A percentile compares a stretch with the other conserved stretches of the same genome.
phyloP scores from a whole-genome alignment of 1,140 invertebrate species.

The Dendroctonus ponderosae region DNA sequence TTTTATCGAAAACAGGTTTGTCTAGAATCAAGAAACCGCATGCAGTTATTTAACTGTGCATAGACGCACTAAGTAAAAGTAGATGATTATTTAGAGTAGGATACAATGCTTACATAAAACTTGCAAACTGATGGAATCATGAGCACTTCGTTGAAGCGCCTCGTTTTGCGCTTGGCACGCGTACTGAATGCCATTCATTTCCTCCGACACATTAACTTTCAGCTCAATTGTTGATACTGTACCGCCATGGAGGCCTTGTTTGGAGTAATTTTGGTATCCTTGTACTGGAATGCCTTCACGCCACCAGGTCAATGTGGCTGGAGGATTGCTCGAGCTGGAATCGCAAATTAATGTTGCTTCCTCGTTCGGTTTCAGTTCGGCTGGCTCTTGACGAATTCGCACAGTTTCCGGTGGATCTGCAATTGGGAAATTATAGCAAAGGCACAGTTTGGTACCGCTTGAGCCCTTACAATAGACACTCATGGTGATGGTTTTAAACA shows the following conservation, averaged over 20 bases:
- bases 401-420: constrained; percentile 86
- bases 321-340: constrained; percentile 89
- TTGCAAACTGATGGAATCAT: constrained; percentile 83
- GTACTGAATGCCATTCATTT: constrained; percentile 83
- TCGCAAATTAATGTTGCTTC: constrained; percentile 82
- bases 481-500: constrained; percentile 78
- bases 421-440: neutral
- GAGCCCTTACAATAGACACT: constrained; percentile 84
- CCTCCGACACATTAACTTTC: constrained; percentile 79
- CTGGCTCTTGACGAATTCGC: constrained; percentile 76
- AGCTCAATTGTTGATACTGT: constrained; percentile 78
- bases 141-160: constrained; percentile 76
- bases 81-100: too few species aligned
- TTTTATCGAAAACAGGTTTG: constrained; percentile 66
- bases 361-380: constrained; percentile 73
- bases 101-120: constrained; percentile 82
- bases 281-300: constrained; percentile 77
- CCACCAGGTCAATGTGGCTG: constrained; percentile 89
- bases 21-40: constrained; percentile 55
- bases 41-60: too few species aligned
- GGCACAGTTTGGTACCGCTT: constrained; percentile 39
- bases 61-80: too few species aligned
- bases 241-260: constrained; percentile 80
- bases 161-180: constrained; percentile 91
- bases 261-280: constrained; percentile 71